Base-by-base conservation (phyloP, 2,797 vertebrate species). In the Anguilla obscura region DNA sequence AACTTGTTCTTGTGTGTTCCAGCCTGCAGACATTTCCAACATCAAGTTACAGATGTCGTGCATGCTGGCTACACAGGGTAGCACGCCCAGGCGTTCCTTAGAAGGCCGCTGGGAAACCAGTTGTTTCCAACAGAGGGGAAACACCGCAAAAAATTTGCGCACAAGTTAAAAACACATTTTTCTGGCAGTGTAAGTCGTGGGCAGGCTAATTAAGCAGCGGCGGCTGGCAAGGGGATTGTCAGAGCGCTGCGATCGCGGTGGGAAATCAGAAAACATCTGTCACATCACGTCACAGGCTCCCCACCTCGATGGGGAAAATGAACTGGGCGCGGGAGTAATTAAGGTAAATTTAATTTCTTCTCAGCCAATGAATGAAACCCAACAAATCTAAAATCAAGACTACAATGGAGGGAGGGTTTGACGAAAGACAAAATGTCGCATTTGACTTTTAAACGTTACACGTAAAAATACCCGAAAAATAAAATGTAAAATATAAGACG, bases 161-260 rank as follows among this genome's bases (percentile, higher is more conserved):
- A 92, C 93, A 93, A 87, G 85, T 91, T 91, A 88, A 91, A 93
- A 95, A 95, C 93, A 92, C 93, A 92, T 94, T 94, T 94, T 90
- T 93, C 90, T 93, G 92, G 93, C 91, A 85, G 90, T 92, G 93
- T 90, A 94, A 94, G 90, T 92, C 92, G 91, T 90, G 89, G 93
- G 93, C 91, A 92, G 91, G 93, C 91, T 95, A 95, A 96, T 96
- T 95, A 95, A 94, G 92, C 92, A 88, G 63, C 90, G 90, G 93
- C 93, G 94, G 95, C 92, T 94, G 94, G 93, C 90, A 90, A 33
- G 84, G 79, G 69, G 85, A 88, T 48, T 86, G 88, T 50, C 63
- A 7, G 63, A 82, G 63, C 36, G 40, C 50, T 76, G 82, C 69
- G 50, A 82, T 87, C 79, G 79, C 76, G 33, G 85, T 52, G 50